Evolutionary conservation across 2,888 invertebrate species (phyloP).

Genomic region (Hipparchia semele): DNA sequence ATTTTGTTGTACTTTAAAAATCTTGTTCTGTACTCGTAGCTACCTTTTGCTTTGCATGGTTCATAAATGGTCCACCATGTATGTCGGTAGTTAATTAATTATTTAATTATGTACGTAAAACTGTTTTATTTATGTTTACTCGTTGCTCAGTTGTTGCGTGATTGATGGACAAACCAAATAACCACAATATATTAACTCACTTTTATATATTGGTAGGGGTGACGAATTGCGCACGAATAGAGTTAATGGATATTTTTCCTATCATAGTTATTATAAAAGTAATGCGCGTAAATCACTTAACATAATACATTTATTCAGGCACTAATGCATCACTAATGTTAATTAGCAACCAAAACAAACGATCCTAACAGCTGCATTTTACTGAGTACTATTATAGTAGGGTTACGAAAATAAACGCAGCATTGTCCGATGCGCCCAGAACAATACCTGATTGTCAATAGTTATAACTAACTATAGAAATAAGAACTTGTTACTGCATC

Average conservation of each 20-base stretch:
- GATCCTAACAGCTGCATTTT: constrained; percentile 24
- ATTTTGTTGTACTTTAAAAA: too few species aligned
- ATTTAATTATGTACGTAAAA: too few species aligned
- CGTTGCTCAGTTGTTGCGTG: too few species aligned
- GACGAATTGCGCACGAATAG: too few species aligned
- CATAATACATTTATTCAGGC: neutral
- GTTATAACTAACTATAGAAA: constrained; percentile 46
- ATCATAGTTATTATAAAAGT: neutral
- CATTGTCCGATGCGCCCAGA: constrained; percentile 42
- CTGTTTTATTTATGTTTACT: too few species aligned
- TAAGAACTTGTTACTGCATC: constrained; percentile 53
- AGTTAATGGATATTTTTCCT: neutral
- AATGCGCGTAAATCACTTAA: constrained; percentile 3
- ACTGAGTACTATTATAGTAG: neutral
- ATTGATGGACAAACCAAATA: too few species aligned
- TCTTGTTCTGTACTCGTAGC: too few species aligned
- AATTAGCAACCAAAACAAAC: constrained; percentile 8
- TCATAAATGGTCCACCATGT: too few species aligned
- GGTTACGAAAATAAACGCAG: constrained; percentile 36
- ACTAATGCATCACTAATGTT: neutral
- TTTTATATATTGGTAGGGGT: too few species aligned
- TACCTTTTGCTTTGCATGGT: too few species aligned
- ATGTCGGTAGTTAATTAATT: too few species aligned
- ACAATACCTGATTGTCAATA: constrained; percentile 56
- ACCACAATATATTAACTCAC: too few species aligned